phyloP scores from a whole-genome alignment of 2,888 invertebrate genomes.

The Ochropleura plecta region DNA sequence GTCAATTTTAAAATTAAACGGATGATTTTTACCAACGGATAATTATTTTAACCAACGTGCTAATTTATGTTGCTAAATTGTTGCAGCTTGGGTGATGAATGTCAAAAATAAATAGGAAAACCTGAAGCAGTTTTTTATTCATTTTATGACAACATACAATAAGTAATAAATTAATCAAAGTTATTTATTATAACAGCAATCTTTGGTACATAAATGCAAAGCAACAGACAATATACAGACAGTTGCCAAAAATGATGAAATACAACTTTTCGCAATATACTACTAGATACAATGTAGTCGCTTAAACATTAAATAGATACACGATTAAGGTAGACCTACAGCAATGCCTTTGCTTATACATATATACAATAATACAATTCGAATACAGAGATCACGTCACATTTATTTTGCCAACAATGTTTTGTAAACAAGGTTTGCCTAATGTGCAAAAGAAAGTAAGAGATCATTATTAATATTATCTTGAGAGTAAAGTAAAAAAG shows the following conservation, averaged over 20 bases:
- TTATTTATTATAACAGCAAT: background rate
- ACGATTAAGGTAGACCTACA: background rate
- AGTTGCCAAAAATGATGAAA: too few relatives aligned
- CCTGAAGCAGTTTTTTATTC: background rate
- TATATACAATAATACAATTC: background rate
- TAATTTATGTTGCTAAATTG: background rate
- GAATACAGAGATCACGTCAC: background rate
- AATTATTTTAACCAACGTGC: background rate
- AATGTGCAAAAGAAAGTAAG: background rate
- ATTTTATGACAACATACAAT: background rate
- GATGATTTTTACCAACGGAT: background rate
- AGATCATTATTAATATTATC: background rate
- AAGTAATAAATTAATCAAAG: background rate
- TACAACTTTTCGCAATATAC: background rate
- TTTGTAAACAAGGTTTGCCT: background rate
- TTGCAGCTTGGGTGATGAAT: background rate
- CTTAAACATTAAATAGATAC: background rate
- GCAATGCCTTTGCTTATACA: background rate
- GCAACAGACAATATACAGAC: background rate
- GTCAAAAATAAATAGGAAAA: background rate
- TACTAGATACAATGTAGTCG: background rate
- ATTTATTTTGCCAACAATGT: background rate
- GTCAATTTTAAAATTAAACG: background rate
- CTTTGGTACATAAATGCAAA: constrained; percentile 2
- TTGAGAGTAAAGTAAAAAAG: background rate